Percentiles rank a stretch among this genome's conserved stretches.
Evolutionary conservation across 2,888 invertebrate genomes (phyloP).

Genomic region (Deroplatys truncata): DNA sequence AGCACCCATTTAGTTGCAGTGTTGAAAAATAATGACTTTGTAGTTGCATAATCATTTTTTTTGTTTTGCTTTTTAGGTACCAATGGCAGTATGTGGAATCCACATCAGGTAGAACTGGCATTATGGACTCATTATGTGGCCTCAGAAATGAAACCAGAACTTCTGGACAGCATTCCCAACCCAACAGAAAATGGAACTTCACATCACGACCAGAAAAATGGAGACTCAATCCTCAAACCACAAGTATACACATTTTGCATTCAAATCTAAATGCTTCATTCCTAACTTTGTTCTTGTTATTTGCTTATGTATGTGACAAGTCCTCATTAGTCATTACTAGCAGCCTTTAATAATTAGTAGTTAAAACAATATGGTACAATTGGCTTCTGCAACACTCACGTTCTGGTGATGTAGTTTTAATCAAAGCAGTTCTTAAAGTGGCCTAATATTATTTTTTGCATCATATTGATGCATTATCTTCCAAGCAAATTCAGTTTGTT

Average conservation of each 20-base stretch:
- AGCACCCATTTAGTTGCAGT: too few relatives aligned
- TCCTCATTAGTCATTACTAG: too few relatives aligned
- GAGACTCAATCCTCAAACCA: constrained; percentile 29
- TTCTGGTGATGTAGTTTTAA: not conserved
- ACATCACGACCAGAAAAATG: constrained; percentile 34
- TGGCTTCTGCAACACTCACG: not conserved
- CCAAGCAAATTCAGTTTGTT: too few relatives aligned
- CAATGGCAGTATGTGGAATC: constrained; percentile 48
- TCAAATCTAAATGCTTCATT: not conserved
- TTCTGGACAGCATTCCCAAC: constrained; percentile 70
- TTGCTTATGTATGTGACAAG: too few relatives aligned
- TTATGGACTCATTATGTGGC: constrained; percentile 91
- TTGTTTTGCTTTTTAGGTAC: constrained; percentile 38
- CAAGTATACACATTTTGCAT: constrained; percentile 24
- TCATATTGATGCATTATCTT: too few relatives aligned
- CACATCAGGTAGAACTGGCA: constrained; percentile 79
- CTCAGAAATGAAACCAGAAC: constrained; percentile 77
- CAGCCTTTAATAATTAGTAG: too few relatives aligned
- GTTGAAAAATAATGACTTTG: too few relatives aligned
- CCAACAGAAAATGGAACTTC: constrained; percentile 36
- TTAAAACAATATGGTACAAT: not conserved
- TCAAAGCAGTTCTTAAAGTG: too few relatives aligned
- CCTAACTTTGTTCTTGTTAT: too few relatives aligned
- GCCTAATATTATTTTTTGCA: too few relatives aligned
- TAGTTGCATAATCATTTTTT: not conserved